Evolutionary conservation across 1,140 invertebrate genomes (phyloP).

Genomic region (Anoplophora glabripennis): DNA sequence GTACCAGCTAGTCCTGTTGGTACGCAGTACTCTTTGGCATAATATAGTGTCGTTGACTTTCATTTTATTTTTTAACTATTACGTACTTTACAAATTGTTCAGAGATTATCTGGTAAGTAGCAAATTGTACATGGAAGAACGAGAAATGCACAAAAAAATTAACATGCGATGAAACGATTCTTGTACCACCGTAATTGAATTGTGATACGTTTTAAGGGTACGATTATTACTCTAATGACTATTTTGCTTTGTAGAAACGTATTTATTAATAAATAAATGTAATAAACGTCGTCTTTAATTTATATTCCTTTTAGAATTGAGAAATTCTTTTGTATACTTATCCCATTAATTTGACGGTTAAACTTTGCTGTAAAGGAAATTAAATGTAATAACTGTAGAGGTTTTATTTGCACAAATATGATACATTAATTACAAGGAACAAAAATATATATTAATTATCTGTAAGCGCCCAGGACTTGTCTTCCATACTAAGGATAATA

Average conservation of each 20-base stretch:
- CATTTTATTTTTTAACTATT: slow-evolving; percentile 86
- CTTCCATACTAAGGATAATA: slow-evolving; percentile 67
- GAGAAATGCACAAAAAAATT: slow-evolving; percentile 12
- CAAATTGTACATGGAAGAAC: slow-evolving; percentile 64
- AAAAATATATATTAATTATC: slow-evolving; percentile 20
- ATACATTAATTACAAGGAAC: slow-evolving; percentile 9
- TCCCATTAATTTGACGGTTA: too few species aligned
- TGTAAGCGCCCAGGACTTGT: slow-evolving; percentile 52
- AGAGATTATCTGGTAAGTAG: slow-evolving; percentile 83
- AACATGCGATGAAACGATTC: background rate
- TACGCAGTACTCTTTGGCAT: slow-evolving; percentile 84
- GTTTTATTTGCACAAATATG: slow-evolving; percentile 6
- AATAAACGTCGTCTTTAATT: too few species aligned
- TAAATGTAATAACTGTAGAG: too few species aligned
- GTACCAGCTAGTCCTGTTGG: slow-evolving; percentile 72
- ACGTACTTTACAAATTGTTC: slow-evolving; percentile 84
- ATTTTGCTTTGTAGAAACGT: background rate
- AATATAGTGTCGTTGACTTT: slow-evolving; percentile 82
- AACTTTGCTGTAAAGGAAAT: too few species aligned
- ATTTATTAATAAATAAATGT: background rate
- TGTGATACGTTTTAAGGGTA: background rate
- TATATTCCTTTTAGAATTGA: too few species aligned
- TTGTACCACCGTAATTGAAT: background rate
- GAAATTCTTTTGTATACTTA: too few species aligned
- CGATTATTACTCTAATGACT: background rate